Conservation (phyloP, 2,113 vertebrate genomes). For the Conger conger region DNA sequence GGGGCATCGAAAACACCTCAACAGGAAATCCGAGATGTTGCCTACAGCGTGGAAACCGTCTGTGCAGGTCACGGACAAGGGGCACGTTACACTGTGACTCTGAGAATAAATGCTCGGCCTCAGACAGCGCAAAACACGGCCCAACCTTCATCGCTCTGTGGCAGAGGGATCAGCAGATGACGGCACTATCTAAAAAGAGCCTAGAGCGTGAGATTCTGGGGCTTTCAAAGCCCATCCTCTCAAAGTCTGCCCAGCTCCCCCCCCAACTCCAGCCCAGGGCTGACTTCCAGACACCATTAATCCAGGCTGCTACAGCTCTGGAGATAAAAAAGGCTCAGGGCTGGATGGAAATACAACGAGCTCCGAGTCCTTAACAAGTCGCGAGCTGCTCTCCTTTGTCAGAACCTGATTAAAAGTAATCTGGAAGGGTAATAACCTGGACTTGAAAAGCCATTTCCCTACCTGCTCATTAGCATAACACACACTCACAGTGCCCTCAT, state of each 20-base stretch:
- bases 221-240: background rate
- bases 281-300: slow-evolving; percentile 35
- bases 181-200: background rate
- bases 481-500: slow-evolving; percentile 3
- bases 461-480: slow-evolving; percentile 16
- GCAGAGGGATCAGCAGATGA: background rate
- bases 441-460: slow-evolving; percentile 32
- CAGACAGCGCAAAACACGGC: too few species aligned
- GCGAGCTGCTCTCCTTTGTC: slow-evolving; percentile 8
- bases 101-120: too few species aligned
- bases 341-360: slow-evolving; percentile 27
- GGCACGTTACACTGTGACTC: too few species aligned
- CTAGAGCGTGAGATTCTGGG: background rate
- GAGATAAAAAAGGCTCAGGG: slow-evolving; percentile 31
- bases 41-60: too few species aligned
- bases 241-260: background rate
- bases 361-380: slow-evolving; percentile 21
- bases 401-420: slow-evolving; percentile 35
- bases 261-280: background rate
- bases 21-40: too few species aligned
- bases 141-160: too few species aligned
- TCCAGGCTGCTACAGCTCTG: slow-evolving; percentile 24
- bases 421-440: slow-evolving; percentile 27
- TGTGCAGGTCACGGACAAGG: too few species aligned
- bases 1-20: too few species aligned